Percentiles rank a stretch among this genome's conserved stretches.
Evolutionary conservation across 2,888 invertebrate genomes (phyloP).

Genomic region (Brenthis daphne): DNA sequence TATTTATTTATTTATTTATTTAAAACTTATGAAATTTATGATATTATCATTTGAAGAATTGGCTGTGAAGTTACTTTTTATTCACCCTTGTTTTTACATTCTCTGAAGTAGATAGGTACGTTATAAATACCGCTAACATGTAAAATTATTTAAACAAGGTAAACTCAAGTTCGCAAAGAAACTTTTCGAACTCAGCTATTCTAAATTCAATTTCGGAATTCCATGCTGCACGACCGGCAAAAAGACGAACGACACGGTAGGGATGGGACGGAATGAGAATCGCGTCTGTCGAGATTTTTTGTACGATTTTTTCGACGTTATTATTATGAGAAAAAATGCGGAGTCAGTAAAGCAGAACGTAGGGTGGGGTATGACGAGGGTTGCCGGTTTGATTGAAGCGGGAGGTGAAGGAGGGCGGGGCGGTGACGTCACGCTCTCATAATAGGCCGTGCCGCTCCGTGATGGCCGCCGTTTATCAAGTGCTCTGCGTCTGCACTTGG

Average conservation of each 20-base stretch:
- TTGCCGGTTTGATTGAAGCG: conserved; percentile 80
- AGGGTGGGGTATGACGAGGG: conserved; percentile 81
- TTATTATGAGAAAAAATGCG: conserved; percentile 82
- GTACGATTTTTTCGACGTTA: conserved; percentile 80
- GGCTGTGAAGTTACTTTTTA: not conserved
- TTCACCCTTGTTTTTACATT: not conserved
- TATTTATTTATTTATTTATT: no score
- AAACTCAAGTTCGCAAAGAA: conserved; percentile 17
- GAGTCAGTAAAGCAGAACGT: conserved; percentile 80
- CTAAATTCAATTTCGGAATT: conserved; percentile 66
- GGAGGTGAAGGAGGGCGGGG: conserved; percentile 75
- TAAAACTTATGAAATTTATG: no score
- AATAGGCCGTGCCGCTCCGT: conserved; percentile 80
- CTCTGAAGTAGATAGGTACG: not conserved
- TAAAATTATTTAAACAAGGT: conserved; percentile 16
- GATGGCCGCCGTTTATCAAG: conserved; percentile 81
- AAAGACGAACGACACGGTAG: conserved; percentile 63
- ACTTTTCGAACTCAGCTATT: conserved; percentile 26
- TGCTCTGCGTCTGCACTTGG: conserved; percentile 71
- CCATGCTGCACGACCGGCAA: conserved; percentile 54
- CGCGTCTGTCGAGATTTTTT: conserved; percentile 80
- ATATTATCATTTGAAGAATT: not conserved
- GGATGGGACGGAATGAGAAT: conserved; percentile 74
- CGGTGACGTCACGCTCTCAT: conserved; percentile 82
- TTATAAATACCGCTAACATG: conserved; percentile 1